Evolutionary conservation across 2,113 vertebrate species (phyloP).

Genomic region (Hyperopisus bebe): DNA sequence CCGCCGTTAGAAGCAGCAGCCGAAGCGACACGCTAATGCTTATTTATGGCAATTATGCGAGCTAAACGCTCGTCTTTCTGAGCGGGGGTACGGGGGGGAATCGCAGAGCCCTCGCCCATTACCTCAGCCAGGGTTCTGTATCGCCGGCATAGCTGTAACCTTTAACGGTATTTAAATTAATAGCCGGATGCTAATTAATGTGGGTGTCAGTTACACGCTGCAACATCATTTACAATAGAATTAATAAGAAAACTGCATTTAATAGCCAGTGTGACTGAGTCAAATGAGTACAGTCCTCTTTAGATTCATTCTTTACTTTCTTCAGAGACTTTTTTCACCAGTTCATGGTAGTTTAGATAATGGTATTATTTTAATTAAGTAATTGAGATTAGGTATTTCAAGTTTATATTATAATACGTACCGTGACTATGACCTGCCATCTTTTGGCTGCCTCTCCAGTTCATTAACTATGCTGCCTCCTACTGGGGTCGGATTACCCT

Average conservation of each 20-base stretch:
- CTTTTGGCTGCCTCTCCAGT: not conserved
- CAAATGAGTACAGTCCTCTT: not conserved
- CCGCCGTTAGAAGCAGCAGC: not conserved
- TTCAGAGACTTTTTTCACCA: not conserved
- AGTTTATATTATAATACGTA: not conserved
- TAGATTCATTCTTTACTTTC: not conserved
- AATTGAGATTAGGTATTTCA: slow-evolving; percentile 5
- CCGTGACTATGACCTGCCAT: not conserved
- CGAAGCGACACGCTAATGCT: not conserved
- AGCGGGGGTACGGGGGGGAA: not conserved
- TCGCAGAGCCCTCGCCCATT: not conserved
- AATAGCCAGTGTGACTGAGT: not conserved
- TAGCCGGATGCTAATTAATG: not conserved
- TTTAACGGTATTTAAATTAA: slow-evolving; percentile 8
- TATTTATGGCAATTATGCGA: not conserved
- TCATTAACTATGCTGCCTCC: not conserved
- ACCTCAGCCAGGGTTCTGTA: not conserved
- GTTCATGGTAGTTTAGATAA: not conserved
- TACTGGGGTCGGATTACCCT: not conserved
- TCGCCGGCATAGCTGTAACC: not conserved
- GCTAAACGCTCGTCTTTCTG: not conserved
- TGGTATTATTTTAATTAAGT: not conserved
- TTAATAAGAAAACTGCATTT: slow-evolving; percentile 6
- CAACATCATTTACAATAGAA: slow-evolving; percentile 3
- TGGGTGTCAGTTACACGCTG: not conserved